Evolutionary conservation across 64 coral and sea anemone species (phyloP).

Genomic region (Acropora tenuis): DNA sequence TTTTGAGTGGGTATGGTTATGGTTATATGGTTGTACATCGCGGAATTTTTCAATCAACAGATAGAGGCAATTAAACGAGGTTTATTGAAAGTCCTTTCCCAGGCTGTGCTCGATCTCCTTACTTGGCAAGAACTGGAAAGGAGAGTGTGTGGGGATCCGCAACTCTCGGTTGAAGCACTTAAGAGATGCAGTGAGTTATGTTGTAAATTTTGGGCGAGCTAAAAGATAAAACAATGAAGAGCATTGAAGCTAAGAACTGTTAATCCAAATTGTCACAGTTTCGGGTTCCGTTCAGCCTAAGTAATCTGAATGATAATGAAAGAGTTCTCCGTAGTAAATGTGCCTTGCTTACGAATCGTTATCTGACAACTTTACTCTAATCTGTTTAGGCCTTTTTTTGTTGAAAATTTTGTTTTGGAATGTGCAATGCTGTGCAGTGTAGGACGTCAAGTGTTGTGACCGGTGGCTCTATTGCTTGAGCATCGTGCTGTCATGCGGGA

Average conservation of each 20-base stretch:
- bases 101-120: conserved; percentile 86
- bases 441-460: too few species aligned
- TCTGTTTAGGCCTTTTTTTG: too few species aligned
- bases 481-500: too few species aligned
- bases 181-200: conserved; percentile 91
- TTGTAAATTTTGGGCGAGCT: not conserved
- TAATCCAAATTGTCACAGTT: not conserved
- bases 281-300: not conserved
- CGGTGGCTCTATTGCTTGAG: too few species aligned
- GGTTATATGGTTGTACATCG: not conserved
- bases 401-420: too few species aligned
- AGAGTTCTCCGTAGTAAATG: too few species aligned
- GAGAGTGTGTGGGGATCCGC: conserved; percentile 89
- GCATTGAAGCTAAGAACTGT: too few species aligned
- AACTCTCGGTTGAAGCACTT: conserved; percentile 84
- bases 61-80: conserved; percentile 88
- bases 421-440: too few species aligned
- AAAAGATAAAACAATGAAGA: not conserved
- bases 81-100: conserved; percentile 91
- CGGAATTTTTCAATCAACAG: conserved; percentile 37
- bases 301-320: too few species aligned
- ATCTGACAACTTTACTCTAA: too few species aligned
- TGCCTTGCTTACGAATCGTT: too few species aligned
- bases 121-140: conserved; percentile 98
- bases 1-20: too few species aligned